These are phyloP conservation scores for Watsonalla cultraria DNA, from an alignment of 2,888 invertebrate genomes.

Conservation along the genomic window DNA sequence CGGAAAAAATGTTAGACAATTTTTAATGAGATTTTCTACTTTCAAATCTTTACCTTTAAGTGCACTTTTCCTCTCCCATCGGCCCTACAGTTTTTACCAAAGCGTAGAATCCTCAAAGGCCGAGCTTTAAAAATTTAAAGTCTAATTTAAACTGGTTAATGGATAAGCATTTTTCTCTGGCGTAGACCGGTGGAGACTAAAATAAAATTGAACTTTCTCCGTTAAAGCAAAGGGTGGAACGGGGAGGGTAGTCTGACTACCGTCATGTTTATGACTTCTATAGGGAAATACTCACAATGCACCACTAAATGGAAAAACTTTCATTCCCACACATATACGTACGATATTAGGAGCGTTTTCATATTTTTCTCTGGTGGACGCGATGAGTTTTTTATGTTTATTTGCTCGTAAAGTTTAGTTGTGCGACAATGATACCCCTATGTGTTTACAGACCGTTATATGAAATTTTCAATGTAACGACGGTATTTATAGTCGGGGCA, in stretches of 20 bases:
- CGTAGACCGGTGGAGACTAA: slow-evolving; percentile 21
- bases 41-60: neutral
- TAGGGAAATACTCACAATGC: slow-evolving; percentile 72
- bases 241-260: slow-evolving; percentile 15
- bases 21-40: neutral
- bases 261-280: slow-evolving; percentile 73
- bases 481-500: slow-evolving; percentile 45
- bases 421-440: slow-evolving; percentile 63
- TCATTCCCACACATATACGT: slow-evolving; percentile 59
- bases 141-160: slow-evolving; percentile 55
- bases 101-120: neutral
- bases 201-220: slow-evolving; percentile 47
- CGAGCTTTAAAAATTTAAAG: slow-evolving; percentile 48
- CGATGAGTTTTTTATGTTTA: slow-evolving; percentile 76
- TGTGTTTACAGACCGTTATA: slow-evolving; percentile 57
- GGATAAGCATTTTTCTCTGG: slow-evolving; percentile 51
- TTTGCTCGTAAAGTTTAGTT: slow-evolving; percentile 64
- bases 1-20: neutral
- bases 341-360: slow-evolving; percentile 65
- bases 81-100: slow-evolving; percentile 2
- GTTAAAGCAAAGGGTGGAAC: slow-evolving; percentile 1
- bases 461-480: slow-evolving; percentile 60
- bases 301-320: slow-evolving; percentile 71
- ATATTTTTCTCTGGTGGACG: slow-evolving; percentile 55
- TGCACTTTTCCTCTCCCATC: slow-evolving; percentile 3